A percentile compares a stretch with the other conserved stretches of the same genome.
Evolutionary conservation across 1,140 invertebrate genomes (phyloP).

Genomic region (Drosophila obscura): DNA sequence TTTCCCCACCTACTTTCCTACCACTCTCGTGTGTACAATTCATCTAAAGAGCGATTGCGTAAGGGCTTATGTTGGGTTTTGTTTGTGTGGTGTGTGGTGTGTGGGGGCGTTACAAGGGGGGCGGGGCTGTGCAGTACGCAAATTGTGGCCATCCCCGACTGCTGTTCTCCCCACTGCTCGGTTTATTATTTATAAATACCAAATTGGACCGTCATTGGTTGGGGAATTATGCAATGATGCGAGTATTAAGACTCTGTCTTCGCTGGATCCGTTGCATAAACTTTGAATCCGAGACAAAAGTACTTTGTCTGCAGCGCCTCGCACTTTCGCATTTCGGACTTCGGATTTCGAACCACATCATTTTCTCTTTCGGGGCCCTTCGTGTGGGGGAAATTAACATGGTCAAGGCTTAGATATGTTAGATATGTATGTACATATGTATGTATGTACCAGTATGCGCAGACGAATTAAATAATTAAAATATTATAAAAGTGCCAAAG

Average conservation of each 20-base stretch:
- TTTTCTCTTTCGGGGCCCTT: constrained; percentile 53
- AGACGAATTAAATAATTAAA: constrained; percentile 66
- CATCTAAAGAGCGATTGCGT: constrained; percentile 21
- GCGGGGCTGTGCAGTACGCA: constrained; percentile 2
- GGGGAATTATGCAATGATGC: constrained; percentile 41
- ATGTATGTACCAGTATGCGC: not conserved
- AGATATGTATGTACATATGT: constrained; percentile 30
- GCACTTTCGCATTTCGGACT: constrained; percentile 26
- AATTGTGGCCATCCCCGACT: constrained; percentile 10
- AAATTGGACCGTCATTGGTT: constrained; percentile 22
- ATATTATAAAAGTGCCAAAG: constrained; percentile 44
- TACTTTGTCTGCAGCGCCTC: constrained; percentile 16
- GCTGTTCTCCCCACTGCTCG: constrained; percentile 10
- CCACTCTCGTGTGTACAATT: constrained; percentile 20
- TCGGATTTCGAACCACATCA: constrained; percentile 35
- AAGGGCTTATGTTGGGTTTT: constrained; percentile 15
- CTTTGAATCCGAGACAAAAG: constrained; percentile 17
- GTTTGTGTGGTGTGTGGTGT: not conserved
- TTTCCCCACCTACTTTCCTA: constrained; percentile 11
- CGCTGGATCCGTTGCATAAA: constrained; percentile 33
- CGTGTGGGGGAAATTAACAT: constrained; percentile 63
- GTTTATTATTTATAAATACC: constrained; percentile 30
- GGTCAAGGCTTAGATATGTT: constrained; percentile 64
- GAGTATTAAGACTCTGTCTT: constrained; percentile 29
- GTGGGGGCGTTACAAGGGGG: constrained; percentile 8